A percentile compares a stretch with the other conserved stretches of the same genome.
Conservation (phyloP, 2,888 invertebrate species). For the Ophion ellenae region DNA sequence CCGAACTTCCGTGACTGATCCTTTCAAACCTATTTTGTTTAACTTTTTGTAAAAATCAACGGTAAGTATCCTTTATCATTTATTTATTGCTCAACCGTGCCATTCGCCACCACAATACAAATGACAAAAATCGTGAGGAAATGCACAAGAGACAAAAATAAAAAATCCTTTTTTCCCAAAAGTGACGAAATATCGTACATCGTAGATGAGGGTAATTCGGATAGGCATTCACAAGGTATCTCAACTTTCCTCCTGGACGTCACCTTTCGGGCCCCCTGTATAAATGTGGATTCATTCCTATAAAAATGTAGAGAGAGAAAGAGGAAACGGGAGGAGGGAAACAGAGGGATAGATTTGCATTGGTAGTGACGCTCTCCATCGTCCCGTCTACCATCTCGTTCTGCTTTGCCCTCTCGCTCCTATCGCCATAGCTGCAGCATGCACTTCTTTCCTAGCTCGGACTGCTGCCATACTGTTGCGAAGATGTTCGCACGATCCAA, state of each 20-base stretch:
- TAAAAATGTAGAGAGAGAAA: constrained; percentile 19
- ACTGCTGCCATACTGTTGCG: constrained; percentile 39
- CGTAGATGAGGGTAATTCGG: not conserved
- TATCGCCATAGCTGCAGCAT: constrained; percentile 18
- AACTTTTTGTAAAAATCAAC: too few species aligned
- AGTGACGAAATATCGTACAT: not conserved
- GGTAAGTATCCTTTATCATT: too few species aligned
- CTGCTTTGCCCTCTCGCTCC: constrained; percentile 44
- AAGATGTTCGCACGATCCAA: constrained; percentile 67
- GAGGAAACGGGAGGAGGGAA: constrained; percentile 3
- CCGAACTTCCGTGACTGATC: too few species aligned
- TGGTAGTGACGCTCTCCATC: constrained; percentile 59
- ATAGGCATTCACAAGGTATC: not conserved
- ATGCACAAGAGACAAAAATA: too few species aligned
- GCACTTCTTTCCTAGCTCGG: constrained; percentile 58
- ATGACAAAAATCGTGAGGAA: too few species aligned
- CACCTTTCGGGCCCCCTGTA: not conserved
- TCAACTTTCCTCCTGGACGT: not conserved
- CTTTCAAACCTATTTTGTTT: too few species aligned
- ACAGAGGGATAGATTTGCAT: not conserved
- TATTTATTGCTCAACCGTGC: too few species aligned
- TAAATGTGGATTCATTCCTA: not conserved
- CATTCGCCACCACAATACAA: too few species aligned
- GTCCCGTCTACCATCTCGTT: constrained; percentile 68
- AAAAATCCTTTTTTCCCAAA: not conserved